These are phyloP conservation scores for Rhinolophus ferrumequinum DNA, from an alignment of 2,113 vertebrate genomes.

Conservation along the genomic window DNA sequence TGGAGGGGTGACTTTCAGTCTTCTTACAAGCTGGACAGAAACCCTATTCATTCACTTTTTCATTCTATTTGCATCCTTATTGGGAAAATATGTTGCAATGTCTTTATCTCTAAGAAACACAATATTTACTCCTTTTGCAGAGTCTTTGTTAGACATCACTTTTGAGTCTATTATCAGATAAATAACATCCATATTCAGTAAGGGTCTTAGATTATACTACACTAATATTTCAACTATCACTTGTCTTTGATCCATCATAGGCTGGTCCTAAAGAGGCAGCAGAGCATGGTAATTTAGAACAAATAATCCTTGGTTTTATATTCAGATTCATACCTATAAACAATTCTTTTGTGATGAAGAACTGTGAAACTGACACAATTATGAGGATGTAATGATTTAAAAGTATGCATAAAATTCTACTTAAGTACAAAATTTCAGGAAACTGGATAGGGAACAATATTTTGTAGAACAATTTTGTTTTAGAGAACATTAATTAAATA, in stretches of 20 bases:
- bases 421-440: neutral
- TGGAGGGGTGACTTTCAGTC: neutral
- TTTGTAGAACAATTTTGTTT: neutral
- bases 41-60: neutral
- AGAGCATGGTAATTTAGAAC: neutral
- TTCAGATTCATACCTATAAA: neutral
- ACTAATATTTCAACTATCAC: neutral
- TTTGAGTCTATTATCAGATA: neutral
- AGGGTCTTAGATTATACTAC: neutral
- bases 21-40: neutral
- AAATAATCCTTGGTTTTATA: neutral
- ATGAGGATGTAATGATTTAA: neutral
- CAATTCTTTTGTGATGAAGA: neutral
- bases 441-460: neutral
- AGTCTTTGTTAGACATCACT: neutral
- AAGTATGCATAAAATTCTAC: neutral
- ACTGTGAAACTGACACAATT: neutral
- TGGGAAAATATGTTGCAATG: neutral
- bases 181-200: neutral
- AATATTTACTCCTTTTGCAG: neutral
- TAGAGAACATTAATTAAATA: constrained; percentile 18
- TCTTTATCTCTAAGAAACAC: neutral
- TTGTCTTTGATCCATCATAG: neutral
- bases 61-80: neutral
- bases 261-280: neutral